These are phyloP conservation scores for Lathronympha strigana DNA, from an alignment of 2,888 invertebrate genomes.

Conservation along the genomic window DNA sequence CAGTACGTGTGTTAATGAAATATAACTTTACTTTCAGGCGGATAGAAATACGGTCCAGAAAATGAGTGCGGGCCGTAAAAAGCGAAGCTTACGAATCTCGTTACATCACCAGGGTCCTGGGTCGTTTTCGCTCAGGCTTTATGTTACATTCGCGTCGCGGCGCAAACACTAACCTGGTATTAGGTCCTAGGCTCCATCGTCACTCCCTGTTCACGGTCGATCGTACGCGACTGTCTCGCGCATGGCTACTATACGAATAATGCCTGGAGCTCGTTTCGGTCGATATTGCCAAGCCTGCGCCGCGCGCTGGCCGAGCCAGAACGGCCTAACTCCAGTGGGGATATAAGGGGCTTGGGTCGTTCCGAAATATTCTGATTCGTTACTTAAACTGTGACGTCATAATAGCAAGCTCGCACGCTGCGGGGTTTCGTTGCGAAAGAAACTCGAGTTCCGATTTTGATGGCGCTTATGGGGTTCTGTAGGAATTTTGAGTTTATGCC, in stretches of 20 bases:
- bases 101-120: background rate
- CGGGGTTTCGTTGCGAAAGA: slow-evolving; percentile 24
- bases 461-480: slow-evolving; percentile 7
- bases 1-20: background rate
- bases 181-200: background rate
- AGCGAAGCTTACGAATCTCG: too few relatives aligned
- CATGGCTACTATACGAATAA: slow-evolving; percentile 10
- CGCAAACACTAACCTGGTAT: slow-evolving; percentile 14
- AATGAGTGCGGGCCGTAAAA: background rate
- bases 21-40: background rate
- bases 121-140: background rate
- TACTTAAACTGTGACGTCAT: slow-evolving; percentile 30
- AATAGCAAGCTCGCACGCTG: slow-evolving; percentile 24
- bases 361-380: background rate
- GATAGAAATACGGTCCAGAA: background rate
- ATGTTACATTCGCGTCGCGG: slow-evolving; percentile 1
- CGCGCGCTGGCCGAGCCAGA: background rate
- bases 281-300: slow-evolving; percentile 25
- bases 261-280: slow-evolving; percentile 5
- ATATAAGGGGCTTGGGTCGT: background rate
- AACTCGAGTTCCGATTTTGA: slow-evolving; percentile 16
- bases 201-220: slow-evolving; percentile 21
- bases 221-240: background rate
- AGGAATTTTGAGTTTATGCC: background rate
- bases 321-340: background rate